phyloP scores from a whole-genome alignment of 2,113 vertebrate species.

The Suncus etruscus region DNA sequence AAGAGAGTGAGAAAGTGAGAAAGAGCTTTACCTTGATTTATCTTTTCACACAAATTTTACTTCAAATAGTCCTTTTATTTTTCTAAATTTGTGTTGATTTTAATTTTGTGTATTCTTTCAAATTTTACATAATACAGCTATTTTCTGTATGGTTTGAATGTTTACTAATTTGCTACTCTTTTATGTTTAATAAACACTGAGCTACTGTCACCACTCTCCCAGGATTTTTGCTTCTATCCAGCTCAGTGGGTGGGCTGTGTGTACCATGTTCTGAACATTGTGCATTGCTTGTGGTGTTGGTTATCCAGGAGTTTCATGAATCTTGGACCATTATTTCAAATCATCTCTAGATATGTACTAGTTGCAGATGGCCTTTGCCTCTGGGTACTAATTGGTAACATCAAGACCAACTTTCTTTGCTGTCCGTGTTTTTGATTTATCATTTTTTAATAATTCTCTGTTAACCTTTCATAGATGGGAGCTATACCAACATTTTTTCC shows the following conservation, averaged over 20 bases:
- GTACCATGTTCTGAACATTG: not conserved
- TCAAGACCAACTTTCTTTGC: not conserved
- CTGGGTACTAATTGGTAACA: not conserved
- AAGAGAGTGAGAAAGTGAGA: too few species aligned
- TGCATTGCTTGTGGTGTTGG: not conserved
- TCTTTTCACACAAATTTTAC: too few species aligned
- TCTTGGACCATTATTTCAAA: not conserved
- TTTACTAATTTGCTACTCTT: too few species aligned
- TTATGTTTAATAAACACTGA: too few species aligned
- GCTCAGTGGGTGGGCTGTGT: not conserved
- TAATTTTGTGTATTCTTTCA: too few species aligned
- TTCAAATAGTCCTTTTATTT: too few species aligned
- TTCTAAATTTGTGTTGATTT: too few species aligned
- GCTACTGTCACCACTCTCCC: too few species aligned
- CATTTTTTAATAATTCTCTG: not conserved
- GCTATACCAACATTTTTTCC: not conserved
- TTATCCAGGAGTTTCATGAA: not conserved
- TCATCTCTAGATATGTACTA: not conserved
- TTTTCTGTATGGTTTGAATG: too few species aligned
- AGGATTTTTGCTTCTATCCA: not conserved
- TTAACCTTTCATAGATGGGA: not conserved
- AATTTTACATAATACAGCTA: too few species aligned
- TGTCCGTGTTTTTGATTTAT: not conserved
- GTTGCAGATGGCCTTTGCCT: not conserved
- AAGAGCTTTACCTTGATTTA: too few species aligned